Evolutionary conservation across 2,797 vertebrate species (phyloP).

Genomic region (Remorina albescens): DNA sequence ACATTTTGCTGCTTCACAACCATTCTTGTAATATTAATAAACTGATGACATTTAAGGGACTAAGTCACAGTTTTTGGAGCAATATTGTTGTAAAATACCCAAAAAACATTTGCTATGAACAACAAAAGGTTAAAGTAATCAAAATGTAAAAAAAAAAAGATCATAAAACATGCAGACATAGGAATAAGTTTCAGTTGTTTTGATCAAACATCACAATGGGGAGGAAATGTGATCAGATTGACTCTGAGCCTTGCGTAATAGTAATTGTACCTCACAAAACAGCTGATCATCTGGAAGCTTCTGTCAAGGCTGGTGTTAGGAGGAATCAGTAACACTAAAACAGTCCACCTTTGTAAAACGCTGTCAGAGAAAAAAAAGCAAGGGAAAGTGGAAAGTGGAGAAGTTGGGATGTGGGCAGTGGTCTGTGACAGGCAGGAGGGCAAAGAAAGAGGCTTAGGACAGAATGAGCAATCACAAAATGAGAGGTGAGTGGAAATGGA

Average conservation of each 20-base stretch:
- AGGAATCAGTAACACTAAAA: not conserved
- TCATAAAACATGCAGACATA: not conserved
- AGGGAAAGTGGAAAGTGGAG: not conserved
- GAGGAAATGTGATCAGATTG: not conserved
- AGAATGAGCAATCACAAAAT: not conserved
- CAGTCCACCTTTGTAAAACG: not conserved
- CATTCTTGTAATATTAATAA: no score
- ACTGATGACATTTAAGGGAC: no score
- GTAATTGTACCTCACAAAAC: not conserved
- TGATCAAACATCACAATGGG: not conserved
- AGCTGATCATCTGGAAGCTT: not conserved
- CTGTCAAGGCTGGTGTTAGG: not conserved
- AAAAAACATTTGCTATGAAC: no score
- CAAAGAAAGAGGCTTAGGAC: not conserved
- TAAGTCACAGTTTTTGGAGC: no score
- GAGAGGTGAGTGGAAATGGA: no score
- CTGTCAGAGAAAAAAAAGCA: not conserved
- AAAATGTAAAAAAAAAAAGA: no score
- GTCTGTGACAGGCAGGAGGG: not conserved
- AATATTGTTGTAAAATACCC: no score
- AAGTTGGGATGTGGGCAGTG: not conserved
- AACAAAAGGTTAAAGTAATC: no score
- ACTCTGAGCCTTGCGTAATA: not conserved
- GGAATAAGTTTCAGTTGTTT: no score
- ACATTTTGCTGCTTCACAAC: no score